Base-by-base conservation (phyloP, 1,140 invertebrate genomes). In the Telenomus remus region DNA sequence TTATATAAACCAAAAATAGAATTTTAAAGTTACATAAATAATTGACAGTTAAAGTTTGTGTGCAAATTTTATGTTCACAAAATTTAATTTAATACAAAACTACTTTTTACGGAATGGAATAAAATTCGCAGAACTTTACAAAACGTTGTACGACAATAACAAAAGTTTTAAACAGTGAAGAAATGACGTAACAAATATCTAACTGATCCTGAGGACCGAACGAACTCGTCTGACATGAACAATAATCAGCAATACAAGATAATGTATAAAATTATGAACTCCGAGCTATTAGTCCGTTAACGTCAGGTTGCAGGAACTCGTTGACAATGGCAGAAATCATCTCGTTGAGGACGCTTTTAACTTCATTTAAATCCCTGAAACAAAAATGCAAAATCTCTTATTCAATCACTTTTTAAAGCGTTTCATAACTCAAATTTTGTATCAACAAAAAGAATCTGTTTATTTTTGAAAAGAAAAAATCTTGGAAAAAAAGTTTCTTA, bases 261-360 rank as follows among this genome's bases (percentile, higher is more conserved):
- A 53, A 61, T 63, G 33, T 57, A 77, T 34, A 74, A 9, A 68
- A 65, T 69, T 76, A 85, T 33, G 73, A 68, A 73, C 77, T 78
- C 12, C 85, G 83, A 46, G 90, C 75, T 63, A 92, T 89, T 1
- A 97, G 87, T n/a, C 90, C 88, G 86, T 96, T 94, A 71, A 91
- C 84, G 68, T 92, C 87, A 0, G 96, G 96, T 83, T 96, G 91
- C 51, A 96, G 90, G 76, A 97, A 93, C 81, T 97, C 94, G 39
- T 92, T 85, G 10, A 96, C 91, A 56, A 97, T 91, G 43, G 91
- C 92, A 15, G 91, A 84, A 6, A 97, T 93, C 91, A 97, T 95
- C 72, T 92, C 91, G n/a, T 91, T 86, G 3, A 97, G 84, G 33
- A 91, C 91, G 8, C 76, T 63, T 73, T 91, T 90, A 35, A 95